Conservation (phyloP, 1,140 invertebrate species). For the Pectinophora gossypiella region DNA sequence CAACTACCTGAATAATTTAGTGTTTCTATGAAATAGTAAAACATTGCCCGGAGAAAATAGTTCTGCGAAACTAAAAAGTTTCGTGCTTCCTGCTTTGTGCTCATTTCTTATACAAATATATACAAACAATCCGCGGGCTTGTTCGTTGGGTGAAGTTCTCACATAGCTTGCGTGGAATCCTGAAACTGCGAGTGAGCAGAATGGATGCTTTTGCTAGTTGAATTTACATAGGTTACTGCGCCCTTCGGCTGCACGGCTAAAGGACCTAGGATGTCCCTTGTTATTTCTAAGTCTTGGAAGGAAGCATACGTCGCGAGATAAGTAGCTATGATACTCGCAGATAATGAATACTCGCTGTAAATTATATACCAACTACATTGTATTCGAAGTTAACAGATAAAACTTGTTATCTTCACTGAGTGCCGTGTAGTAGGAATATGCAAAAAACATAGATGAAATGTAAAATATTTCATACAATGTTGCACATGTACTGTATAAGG, state of each 20-base stretch:
- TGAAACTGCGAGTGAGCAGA: slow-evolving; percentile 46
- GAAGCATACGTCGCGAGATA: neutral
- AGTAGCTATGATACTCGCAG: too few relatives aligned
- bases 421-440: too few relatives aligned
- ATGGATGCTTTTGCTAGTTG: slow-evolving; percentile 36
- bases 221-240: slow-evolving; percentile 53
- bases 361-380: too few relatives aligned
- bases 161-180: slow-evolving; percentile 48
- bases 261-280: slow-evolving; percentile 5
- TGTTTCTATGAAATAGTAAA: neutral
- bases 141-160: slow-evolving; percentile 46
- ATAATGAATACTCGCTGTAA: too few relatives aligned
- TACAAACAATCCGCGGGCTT: slow-evolving; percentile 46
- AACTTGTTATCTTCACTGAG: too few relatives aligned
- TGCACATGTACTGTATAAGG: too few relatives aligned
- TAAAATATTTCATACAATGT: too few relatives aligned
- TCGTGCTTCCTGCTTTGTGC: slow-evolving; percentile 34
- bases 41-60: neutral
- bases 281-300: neutral
- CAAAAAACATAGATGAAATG: too few relatives aligned
- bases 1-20: slow-evolving; percentile 5
- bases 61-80: slow-evolving; percentile 27
- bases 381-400: too few relatives aligned
- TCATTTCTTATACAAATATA: slow-evolving; percentile 61
- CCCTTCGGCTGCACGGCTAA: slow-evolving; percentile 22